Evolutionary conservation across 2,113 vertebrate species (phyloP).

Genomic region (Apodemus speciosus): DNA sequence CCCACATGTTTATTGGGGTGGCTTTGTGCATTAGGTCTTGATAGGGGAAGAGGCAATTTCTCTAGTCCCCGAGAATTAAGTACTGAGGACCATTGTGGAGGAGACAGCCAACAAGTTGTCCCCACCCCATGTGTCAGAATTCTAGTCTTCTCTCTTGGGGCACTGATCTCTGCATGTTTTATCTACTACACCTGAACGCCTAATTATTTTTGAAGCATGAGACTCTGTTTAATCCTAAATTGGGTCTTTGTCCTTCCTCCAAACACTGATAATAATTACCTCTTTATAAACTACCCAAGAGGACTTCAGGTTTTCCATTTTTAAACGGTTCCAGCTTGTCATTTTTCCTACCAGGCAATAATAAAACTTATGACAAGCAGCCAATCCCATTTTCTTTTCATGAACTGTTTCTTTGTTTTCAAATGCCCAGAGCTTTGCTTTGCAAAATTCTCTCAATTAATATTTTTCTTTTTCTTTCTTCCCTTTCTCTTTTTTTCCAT

Average conservation of each 20-base stretch:
- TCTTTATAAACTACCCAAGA: slow-evolving; percentile 30
- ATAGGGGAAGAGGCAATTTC: not conserved
- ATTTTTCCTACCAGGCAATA: not conserved
- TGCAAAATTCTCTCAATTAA: slow-evolving; percentile 44
- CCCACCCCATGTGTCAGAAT: not conserved
- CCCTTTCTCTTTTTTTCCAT: not conserved
- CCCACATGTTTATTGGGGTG: not conserved
- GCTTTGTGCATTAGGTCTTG: not conserved
- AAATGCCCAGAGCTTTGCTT: slow-evolving; percentile 40
- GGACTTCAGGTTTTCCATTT: slow-evolving; percentile 31
- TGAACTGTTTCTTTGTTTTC: slow-evolving; percentile 27
- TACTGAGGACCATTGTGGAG: not conserved
- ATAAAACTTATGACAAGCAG: slow-evolving; percentile 47
- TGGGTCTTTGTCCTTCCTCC: not conserved
- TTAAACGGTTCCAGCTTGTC: slow-evolving; percentile 40
- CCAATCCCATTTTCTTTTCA: slow-evolving; percentile 16
- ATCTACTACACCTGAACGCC: not conserved
- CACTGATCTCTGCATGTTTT: not conserved
- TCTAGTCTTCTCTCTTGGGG: not conserved
- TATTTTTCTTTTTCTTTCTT: not conserved
- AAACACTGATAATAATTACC: slow-evolving; percentile 30
- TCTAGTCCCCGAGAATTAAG: not conserved
- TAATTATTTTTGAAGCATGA: not conserved
- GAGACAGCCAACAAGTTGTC: not conserved
- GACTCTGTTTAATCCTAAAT: not conserved